phyloP scores from a whole-genome alignment of 2,797 vertebrate genomes.

The Megaceryle alcyon region DNA sequence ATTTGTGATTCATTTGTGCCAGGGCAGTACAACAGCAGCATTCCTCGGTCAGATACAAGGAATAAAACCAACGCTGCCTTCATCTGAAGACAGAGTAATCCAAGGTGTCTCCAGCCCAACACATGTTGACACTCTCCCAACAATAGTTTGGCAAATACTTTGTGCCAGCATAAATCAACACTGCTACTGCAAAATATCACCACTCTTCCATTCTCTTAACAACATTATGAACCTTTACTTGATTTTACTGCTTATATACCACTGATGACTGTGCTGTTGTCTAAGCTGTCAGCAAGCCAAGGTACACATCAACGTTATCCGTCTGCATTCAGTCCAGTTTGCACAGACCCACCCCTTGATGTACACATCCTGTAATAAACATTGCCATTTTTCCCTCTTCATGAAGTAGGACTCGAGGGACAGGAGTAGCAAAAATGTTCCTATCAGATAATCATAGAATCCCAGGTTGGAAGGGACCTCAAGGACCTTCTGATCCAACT shows the following conservation, averaged over 20 bases:
- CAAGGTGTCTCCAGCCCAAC: not conserved
- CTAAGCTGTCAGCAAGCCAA: not conserved
- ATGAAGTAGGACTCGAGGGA: not conserved
- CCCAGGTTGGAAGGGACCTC: not conserved
- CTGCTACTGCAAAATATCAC: accelerated
- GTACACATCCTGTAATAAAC: not conserved
- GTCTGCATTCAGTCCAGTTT: accelerated
- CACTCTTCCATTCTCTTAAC: not conserved
- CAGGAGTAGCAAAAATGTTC: not conserved
- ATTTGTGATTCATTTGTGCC: not conserved
- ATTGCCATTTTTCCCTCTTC: not conserved
- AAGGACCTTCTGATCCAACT: not conserved
- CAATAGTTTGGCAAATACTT: accelerated
- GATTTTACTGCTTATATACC: not conserved
- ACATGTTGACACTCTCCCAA: accelerated
- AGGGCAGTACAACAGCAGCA: not conserved
- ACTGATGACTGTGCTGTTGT: not conserved
- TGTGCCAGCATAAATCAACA: not conserved
- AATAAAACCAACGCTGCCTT: not conserved
- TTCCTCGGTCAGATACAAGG: not conserved
- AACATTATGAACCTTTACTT: accelerated
- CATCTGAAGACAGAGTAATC: not conserved
- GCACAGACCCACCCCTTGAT: not conserved
- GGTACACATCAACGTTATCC: accelerated
- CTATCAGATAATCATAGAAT: not conserved